Conservation (phyloP, 2,888 invertebrate species). For the Heteromyza rotundicornis region DNA sequence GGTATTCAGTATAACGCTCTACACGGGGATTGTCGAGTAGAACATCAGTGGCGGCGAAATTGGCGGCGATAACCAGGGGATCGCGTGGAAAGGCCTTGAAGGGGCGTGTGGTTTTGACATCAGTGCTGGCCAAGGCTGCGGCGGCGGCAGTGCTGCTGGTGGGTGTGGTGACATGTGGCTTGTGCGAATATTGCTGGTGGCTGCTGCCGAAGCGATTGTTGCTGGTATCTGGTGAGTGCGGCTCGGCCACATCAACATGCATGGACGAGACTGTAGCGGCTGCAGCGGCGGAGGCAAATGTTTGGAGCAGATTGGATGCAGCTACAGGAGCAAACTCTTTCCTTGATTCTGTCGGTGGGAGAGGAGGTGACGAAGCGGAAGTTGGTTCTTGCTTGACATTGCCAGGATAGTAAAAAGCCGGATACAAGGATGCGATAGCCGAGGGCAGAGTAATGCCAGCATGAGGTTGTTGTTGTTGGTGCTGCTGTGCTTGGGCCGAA, state of each 20-base stretch:
- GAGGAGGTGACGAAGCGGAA: neutral
- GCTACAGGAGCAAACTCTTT: neutral
- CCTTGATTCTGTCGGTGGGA: neutral
- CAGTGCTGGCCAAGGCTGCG: conserved; percentile 23
- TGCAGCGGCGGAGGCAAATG: conserved; percentile 37
- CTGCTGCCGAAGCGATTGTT: neutral
- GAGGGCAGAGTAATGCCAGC: neutral
- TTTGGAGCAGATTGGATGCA: conserved; percentile 36
- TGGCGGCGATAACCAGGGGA: conserved; percentile 68
- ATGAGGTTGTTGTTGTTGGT: conserved; percentile 25
- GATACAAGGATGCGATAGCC: conserved; percentile 39
- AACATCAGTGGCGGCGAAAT: conserved; percentile 65
- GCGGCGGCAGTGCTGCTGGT: conserved; percentile 32
- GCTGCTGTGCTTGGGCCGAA: conserved; percentile 7
- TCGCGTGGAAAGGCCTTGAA: conserved; percentile 78
- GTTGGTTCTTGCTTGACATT: conserved; percentile 40
- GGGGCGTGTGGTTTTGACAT: conserved; percentile 66
- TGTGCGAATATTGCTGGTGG: conserved; percentile 6
- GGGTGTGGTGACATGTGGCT: conserved; percentile 30
- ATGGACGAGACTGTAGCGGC: conserved; percentile 23
- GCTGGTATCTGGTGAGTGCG: neutral
- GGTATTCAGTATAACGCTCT: conserved; percentile 75
- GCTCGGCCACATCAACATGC: neutral
- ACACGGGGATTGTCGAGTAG: conserved; percentile 67
- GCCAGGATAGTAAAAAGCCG: conserved; percentile 41